A percentile compares a stretch with the other conserved stretches of the same genome.
phyloP scores from a whole-genome alignment of 2,888 invertebrate species.

The Atrina japonica region DNA sequence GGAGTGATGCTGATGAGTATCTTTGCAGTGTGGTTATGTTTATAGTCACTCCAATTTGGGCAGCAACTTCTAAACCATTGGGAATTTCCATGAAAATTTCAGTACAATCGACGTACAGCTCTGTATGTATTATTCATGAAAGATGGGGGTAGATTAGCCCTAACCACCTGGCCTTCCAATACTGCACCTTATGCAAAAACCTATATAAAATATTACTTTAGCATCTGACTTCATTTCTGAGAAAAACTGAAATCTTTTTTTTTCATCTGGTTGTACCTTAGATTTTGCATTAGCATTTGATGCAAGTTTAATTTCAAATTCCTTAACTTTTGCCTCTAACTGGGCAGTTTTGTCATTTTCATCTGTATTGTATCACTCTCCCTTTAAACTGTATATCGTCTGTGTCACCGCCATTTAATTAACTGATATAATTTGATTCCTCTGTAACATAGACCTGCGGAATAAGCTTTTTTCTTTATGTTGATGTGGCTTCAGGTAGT shows the following conservation, averaged over 20 bases:
- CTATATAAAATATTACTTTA: conserved; percentile 8
- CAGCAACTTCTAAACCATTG: conserved; percentile 5
- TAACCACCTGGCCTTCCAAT: conserved; percentile 27
- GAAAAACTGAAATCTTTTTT: no score
- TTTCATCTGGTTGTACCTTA: no score
- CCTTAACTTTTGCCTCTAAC: conserved; percentile 2
- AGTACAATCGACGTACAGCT: conserved; percentile 33
- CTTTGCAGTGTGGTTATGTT: conserved; percentile 30
- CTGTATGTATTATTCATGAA: conserved; percentile 13
- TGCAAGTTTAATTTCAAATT: conserved; percentile 1
- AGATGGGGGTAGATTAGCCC: conserved; percentile 22
- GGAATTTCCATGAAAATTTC: conserved; percentile 36
- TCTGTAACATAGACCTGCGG: neutral
- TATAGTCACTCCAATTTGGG: conserved; percentile 30
- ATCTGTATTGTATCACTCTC: neutral
- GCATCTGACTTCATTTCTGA: neutral
- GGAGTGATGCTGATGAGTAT: conserved; percentile 34
- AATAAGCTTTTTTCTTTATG: neutral
- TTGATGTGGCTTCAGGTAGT: no score
- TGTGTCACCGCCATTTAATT: no score
- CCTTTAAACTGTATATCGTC: no score
- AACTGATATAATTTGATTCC: neutral
- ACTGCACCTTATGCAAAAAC: conserved; percentile 8
- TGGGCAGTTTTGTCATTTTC: conserved; percentile 8
- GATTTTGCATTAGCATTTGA: no score